Evolutionary conservation across 2,113 vertebrate species (phyloP), one percentile per base, ranked within the genome.

Genomic region (Atherinomorus stipes): DNA sequence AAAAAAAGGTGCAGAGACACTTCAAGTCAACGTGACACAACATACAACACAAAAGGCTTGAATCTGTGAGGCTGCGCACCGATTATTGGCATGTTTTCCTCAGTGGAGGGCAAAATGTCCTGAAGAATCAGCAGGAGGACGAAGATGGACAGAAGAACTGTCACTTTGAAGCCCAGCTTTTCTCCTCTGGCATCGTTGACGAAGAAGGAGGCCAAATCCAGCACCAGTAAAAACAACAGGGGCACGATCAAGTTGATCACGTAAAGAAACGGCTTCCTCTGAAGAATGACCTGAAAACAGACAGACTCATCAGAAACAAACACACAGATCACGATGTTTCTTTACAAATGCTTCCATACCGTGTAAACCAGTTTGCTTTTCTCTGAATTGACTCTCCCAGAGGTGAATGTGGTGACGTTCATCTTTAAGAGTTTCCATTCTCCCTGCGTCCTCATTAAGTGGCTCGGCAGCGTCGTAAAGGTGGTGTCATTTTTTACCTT

Each of bases 51-150:
- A 50, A 28, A n/a, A 21, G 28, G 11, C 28, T 22, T 22, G 37
- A 37, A 64, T 38, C 5, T 18, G 4, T 1, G 6, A 4, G n/a
- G 49, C 25, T 22, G 38, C 88, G 83, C 88, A 95, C 95, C 95
- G 42, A 96, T 94, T 26, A 92, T 0, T 0, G 95, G 95, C 19
- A 94, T 80, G 0, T 23, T n/a, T 3, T 80, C 64, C n/a, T 94
- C 92, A 1, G 95, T 95, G 0, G 94, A 94, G 0, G 95, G 95
- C 60, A 96, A 71, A 64, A 94, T 94, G 76, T 95, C 93, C 28
- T 94, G 81, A 1, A 96, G 93, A 2, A 95, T 92, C 47, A 95
- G 88, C 47, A 95, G 92, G 13, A 96, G 47, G 75, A 96, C 93
- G 4, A 95, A 95, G 69, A 94, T 93, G 74, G 94, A 93, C 0